Base-by-base conservation (phyloP, 2,113 vertebrate genomes). In the Jaculus jaculus region DNA sequence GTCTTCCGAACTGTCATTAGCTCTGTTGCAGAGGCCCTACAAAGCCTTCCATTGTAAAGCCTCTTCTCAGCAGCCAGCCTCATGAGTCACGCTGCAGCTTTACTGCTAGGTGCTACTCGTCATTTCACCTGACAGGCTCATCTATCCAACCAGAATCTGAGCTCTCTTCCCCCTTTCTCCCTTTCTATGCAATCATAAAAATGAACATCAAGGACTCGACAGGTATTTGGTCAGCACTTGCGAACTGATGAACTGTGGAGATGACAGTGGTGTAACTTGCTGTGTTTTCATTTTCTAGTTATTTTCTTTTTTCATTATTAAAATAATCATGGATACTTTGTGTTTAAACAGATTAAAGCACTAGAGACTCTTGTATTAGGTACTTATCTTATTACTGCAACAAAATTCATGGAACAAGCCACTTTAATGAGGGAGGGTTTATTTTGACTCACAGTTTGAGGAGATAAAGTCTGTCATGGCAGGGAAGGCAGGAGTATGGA, bases 291-390 rank as follows among this genome's bases (percentile, higher is more conserved):
- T 21, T 82, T 86, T 68, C 13, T 2, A 42, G 32, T 74, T 5
- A 16, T 89, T 81, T 86, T 63, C 17, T 89, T 88, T 39, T 77
- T n/a, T 26, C 73, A 69, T 23, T 60, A 34, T 75, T 87, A 42
- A 75, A 88, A 82, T 73, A 78, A 79, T 77, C 94, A 32, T 63
- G 3, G 89, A 95, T 73, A 78, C 16, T 34, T 78, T 95, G 24
- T 21, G 83, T 87, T 75, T 84, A 34, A 39, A 60, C 60, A 77
- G 65, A 89, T 39, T n/a, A 77, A 92, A 94, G 8, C 28, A 34
- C 82, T 88, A 23, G 79, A 54, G 18, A 77, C 12, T 81, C 54
- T 54, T 54, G 54, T 54, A 54, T 54, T 54, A 54, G 15, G 10
- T 12, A 54, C 54, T 54, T 54, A 12, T 54, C 54, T 54, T 54